Evolutionary conservation across 2,888 invertebrate genomes (phyloP).

Genomic region (Pristionchus japonicus): DNA sequence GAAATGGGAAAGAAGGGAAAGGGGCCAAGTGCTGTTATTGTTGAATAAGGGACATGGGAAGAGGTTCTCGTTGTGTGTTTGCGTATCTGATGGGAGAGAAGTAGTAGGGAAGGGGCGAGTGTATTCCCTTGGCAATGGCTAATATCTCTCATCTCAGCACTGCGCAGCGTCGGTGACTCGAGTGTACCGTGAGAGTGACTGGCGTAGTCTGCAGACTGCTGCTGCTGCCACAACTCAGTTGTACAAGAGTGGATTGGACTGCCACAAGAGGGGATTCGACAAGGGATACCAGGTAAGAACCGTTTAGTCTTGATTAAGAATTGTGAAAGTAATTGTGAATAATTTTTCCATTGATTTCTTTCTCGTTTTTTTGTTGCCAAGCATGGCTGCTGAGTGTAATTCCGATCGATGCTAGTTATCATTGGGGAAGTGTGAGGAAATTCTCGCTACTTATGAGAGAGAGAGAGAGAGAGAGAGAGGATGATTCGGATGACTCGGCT

Average conservation of each 20-base stretch:
- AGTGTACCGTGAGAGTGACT: slow-evolving; percentile 64
- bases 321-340: no score
- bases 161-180: slow-evolving; percentile 60
- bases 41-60: not conserved
- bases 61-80: not conserved
- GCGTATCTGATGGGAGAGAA: not conserved
- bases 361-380: not conserved
- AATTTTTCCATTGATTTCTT: no score
- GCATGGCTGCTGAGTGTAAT: not conserved
- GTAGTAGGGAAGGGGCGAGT: not conserved
- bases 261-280: slow-evolving; percentile 63
- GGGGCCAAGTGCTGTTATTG: not conserved
- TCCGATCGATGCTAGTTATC: not conserved
- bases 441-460: not conserved
- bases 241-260: slow-evolving; percentile 67
- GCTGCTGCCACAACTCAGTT: slow-evolving; percentile 71
- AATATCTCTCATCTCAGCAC: slow-evolving; percentile 51
- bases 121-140: not conserved
- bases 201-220: slow-evolving; percentile 66
- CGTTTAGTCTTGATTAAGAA: no score
- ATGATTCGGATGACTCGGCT: not conserved
- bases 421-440: not conserved
- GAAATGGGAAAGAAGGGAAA: not conserved
- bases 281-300: slow-evolving; percentile 59
- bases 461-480: not conserved